Conservation (phyloP, 2,888 invertebrate genomes). For the Zele albiditarsus region DNA sequence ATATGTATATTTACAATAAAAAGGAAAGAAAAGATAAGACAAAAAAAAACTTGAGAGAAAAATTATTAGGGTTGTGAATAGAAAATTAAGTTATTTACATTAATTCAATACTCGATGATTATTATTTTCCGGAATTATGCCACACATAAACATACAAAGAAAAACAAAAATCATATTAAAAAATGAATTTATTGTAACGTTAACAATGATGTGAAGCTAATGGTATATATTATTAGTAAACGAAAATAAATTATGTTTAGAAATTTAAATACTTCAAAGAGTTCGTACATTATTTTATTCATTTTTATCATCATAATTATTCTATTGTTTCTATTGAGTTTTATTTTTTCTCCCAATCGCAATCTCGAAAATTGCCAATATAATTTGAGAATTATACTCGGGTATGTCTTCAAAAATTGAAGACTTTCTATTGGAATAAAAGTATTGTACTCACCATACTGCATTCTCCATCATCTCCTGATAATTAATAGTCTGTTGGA, state of each 20-base stretch:
- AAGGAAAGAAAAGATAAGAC: constrained; percentile 23
- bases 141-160: not conserved
- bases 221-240: constrained; percentile 27
- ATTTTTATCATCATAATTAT: too few relatives aligned
- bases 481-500: not conserved
- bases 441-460: not conserved
- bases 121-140: not conserved
- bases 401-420: too few relatives aligned
- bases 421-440: not conserved
- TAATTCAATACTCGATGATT: constrained; percentile 51
- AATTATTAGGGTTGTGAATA: constrained; percentile 65
- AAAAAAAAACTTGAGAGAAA: not conserved
- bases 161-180: too few relatives aligned
- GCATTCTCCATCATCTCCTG: not conserved
- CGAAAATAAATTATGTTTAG: constrained; percentile 32
- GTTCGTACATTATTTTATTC: too few relatives aligned
- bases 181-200: constrained; percentile 51
- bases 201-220: constrained; percentile 36
- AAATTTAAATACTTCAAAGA: constrained; percentile 6
- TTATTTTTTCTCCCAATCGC: too few relatives aligned
- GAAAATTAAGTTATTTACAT: constrained; percentile 61
- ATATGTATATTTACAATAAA: constrained; percentile 33
- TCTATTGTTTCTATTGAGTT: too few relatives aligned
- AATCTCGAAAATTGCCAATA: too few relatives aligned
- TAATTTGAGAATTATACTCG: too few relatives aligned